Percentiles rank a stretch among this genome's conserved stretches.
Evolutionary conservation across 2,888 invertebrate genomes (phyloP).

Genomic region (Trilocha varians): DNA sequence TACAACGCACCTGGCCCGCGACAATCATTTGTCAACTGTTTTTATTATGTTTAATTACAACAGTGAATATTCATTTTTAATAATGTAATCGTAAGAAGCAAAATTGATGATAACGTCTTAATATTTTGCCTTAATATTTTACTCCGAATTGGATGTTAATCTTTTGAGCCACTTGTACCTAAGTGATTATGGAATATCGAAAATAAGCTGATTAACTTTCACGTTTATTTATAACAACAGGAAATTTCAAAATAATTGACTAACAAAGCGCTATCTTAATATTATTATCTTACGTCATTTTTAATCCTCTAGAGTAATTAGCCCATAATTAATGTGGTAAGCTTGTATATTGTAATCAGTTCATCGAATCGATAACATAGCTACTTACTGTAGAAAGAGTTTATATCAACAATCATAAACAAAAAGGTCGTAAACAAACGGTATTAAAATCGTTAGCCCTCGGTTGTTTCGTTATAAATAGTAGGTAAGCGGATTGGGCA

Average conservation of each 20-base stretch:
- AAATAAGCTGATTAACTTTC: no score
- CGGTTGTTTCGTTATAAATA: conserved; percentile 50
- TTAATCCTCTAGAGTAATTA: conserved; percentile 1
- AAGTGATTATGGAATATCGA: no score
- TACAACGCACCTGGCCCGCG: conserved; percentile 5
- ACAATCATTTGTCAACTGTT: no score
- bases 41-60: no score
- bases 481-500: conserved; percentile 59
- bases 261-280: background rate
- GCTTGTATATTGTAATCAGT: conserved; percentile 4
- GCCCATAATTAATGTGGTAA: conserved; percentile 1
- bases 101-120: no score
- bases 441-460: conserved; percentile 11
- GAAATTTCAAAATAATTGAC: no score
- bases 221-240: no score
- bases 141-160: no score
- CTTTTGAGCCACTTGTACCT: no score
- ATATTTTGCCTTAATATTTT: no score
- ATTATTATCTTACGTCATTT: background rate
- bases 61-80: no score
- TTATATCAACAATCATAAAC: conserved; percentile 5
- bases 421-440: conserved; percentile 16
- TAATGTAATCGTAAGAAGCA: no score
- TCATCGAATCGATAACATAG: conserved; percentile 2
- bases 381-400: conserved; percentile 4